These are phyloP conservation scores for Drosophila greeni DNA, from an alignment of 2,888 invertebrate species.

Conservation along the genomic window DNA sequence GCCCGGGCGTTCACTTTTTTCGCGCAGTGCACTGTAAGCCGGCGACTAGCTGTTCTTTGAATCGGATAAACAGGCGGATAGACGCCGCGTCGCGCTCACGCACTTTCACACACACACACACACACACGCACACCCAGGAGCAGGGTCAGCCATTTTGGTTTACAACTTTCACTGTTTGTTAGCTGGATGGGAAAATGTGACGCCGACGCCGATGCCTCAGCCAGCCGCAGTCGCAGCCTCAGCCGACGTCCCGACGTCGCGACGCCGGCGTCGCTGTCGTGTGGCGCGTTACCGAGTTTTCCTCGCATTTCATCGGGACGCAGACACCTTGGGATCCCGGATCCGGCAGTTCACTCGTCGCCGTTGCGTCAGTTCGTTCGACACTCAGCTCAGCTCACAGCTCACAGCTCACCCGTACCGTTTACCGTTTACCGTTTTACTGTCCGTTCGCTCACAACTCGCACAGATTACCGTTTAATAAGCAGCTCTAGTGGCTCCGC, in stretches of 20 bases:
- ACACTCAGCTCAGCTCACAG: slow-evolving; percentile 41
- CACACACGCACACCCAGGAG: slow-evolving; percentile 16
- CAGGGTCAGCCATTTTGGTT: slow-evolving; percentile 46
- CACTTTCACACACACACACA: slow-evolving; percentile 1
- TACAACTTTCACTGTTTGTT: slow-evolving; percentile 58
- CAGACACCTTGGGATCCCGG: slow-evolving; percentile 48
- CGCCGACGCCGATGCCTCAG: slow-evolving; percentile 20
- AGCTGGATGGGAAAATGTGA: slow-evolving; percentile 53
- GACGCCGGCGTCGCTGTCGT: slow-evolving; percentile 26
- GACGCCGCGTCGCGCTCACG: slow-evolving; percentile 41
- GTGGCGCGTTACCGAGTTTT: slow-evolving; percentile 48
- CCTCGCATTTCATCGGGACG: slow-evolving; percentile 64
- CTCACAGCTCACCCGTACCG: slow-evolving; percentile 4
- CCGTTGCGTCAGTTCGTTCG: slow-evolving; percentile 70
- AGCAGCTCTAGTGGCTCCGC: slow-evolving; percentile 1
- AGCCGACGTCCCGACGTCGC: slow-evolving; percentile 14
- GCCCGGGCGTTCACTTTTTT: slow-evolving; percentile 1
- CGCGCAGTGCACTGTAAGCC: slow-evolving; percentile 32
- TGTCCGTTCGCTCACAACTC: slow-evolving; percentile 11
- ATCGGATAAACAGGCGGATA: slow-evolving; percentile 63
- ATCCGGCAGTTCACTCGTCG: slow-evolving; percentile 65
- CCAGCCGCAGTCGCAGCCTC: slow-evolving; percentile 1
- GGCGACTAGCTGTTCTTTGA: slow-evolving; percentile 21
- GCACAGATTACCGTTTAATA: slow-evolving; percentile 21
- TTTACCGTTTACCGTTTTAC: slow-evolving; percentile 10